Evolutionary conservation across 2,113 vertebrate genomes (phyloP), one percentile per base, ranked within the genome.

Genomic region (Mus spicilegus): DNA sequence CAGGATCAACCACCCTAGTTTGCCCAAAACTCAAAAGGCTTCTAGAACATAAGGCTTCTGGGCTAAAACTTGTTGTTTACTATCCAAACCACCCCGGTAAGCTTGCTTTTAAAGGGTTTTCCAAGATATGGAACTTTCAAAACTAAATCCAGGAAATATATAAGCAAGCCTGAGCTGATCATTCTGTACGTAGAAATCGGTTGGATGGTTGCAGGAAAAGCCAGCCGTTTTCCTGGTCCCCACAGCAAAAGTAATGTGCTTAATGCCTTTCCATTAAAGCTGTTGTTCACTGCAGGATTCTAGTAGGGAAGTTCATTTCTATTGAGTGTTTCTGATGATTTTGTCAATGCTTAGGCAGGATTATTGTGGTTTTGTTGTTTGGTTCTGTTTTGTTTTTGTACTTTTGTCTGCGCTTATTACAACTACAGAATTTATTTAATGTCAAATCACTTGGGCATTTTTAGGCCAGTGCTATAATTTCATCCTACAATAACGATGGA

Each of bases 251-350:
- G 16, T 92, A 92, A 94, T 17, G 13, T 87, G 28, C 22, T 24
- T 86, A 78, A 82, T 75, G 16, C 13, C 77, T 85, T 82, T 67
- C 51, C 70, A 91, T 72, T 91, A 67, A 63, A 90, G n/a, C 63
- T 7, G 4, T 12, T 73, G 7, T 58, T 82, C 26, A 7, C 10
- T 22, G 16, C 30, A 58, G 42, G 5, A 5, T 20, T 33, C 24
- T 63, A 3, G 72, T 75, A 91, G 89, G 20, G 46, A 94, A 73
- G 10, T 5, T 92, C 46, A 22, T 82, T 95, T 80, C 33, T 61
- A 33, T 63, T 58, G 12, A 7, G 89, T 87, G 13, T 51, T 87
- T 90, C 89, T 30, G 84, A 56, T 33, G 30, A 61, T 78, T 94
- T 90, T 72, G 28, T 54, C 58, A 63, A 90, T 24, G 51, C 63